Conservation (phyloP, 1,140 invertebrate genomes). For the Mercenaria mercenaria region DNA sequence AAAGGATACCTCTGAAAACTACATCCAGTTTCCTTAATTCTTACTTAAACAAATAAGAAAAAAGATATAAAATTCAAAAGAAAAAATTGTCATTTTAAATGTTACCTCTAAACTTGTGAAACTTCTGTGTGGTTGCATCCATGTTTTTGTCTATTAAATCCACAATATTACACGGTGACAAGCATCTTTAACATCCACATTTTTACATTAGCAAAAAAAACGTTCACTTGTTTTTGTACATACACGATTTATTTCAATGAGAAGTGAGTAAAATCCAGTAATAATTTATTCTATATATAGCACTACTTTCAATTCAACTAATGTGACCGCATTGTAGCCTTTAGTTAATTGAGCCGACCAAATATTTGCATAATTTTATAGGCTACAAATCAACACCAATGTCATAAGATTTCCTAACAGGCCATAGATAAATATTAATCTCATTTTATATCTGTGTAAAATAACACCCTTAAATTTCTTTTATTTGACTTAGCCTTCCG, state of each 20-base stretch:
- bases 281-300: too few relatives aligned
- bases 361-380: constrained; percentile 45
- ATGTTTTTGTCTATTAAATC: too few relatives aligned
- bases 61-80: too few relatives aligned
- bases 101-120: constrained; percentile 54
- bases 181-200: too few relatives aligned
- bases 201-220: too few relatives aligned
- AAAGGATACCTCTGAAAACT: too few relatives aligned
- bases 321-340: neutral
- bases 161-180: too few relatives aligned
- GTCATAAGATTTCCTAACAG: neutral
- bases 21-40: too few relatives aligned
- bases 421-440: constrained; percentile 5
- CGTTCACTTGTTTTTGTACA: too few relatives aligned
- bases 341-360: constrained; percentile 16
- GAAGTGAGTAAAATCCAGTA: too few relatives aligned
- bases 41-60: too few relatives aligned
- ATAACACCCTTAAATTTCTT: neutral
- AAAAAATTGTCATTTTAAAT: neutral
- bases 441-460: constrained; percentile 1
- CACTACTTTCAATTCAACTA: constrained; percentile 4
- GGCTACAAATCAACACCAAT: constrained; percentile 9
- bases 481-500: neutral
- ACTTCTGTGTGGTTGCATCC: constrained; percentile 54
- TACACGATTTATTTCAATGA: too few relatives aligned